Conservation (phyloP, 2,113 vertebrate genomes). For the Dipodomys merriami region DNA sequence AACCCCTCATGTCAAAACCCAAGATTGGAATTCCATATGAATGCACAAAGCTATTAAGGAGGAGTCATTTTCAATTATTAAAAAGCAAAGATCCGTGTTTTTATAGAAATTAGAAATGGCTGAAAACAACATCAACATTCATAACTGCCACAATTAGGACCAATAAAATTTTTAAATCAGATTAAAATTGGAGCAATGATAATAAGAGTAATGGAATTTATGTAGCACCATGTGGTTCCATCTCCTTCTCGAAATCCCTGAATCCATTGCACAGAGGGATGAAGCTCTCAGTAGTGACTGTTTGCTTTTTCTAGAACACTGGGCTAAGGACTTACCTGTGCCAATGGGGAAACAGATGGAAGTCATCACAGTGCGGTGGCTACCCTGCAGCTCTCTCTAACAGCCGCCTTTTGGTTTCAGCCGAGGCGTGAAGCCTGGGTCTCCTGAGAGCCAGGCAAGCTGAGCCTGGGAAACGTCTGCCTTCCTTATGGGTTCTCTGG, state of each 20-base stretch:
- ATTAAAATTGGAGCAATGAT: slow-evolving; percentile 75
- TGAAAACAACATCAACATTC: slow-evolving; percentile 78
- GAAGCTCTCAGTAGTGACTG: slow-evolving; percentile 1
- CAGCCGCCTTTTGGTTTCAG: neutral
- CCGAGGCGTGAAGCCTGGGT: neutral
- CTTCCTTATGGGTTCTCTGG: neutral
- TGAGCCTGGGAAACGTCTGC: neutral
- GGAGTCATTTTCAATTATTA: slow-evolving; percentile 80
- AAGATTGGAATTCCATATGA: slow-evolving; percentile 76
- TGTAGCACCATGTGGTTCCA: slow-evolving; percentile 57
- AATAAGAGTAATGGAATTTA: slow-evolving; percentile 76
- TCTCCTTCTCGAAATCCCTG: slow-evolving; percentile 63
- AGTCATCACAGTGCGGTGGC: neutral
- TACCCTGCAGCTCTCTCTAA: neutral
- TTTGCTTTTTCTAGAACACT: slow-evolving; percentile 18
- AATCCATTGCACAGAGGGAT: slow-evolving; percentile 49
- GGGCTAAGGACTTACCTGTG: neutral
- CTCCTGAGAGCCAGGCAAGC: neutral
- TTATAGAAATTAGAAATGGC: slow-evolving; percentile 80
- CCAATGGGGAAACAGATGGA: neutral
- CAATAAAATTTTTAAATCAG: slow-evolving; percentile 74
- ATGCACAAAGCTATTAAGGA: slow-evolving; percentile 77
- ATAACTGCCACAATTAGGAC: slow-evolving; percentile 69
- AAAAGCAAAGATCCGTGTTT: slow-evolving; percentile 67
- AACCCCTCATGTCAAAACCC: slow-evolving; percentile 72